phyloP scores from a whole-genome alignment of 2,797 vertebrate genomes.

The Characodon lateralis region DNA sequence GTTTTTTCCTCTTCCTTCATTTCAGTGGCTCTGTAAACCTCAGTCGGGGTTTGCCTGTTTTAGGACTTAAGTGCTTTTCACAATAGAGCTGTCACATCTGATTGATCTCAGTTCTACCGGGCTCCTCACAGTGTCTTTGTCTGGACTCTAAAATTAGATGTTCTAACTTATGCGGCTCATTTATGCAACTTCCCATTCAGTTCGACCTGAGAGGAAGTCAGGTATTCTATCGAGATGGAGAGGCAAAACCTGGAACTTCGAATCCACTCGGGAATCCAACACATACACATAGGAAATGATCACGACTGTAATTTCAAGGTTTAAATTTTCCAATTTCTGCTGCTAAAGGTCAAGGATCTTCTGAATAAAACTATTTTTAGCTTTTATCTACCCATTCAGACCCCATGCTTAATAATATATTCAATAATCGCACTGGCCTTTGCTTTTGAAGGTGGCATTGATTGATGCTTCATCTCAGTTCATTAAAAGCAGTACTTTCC shows the following conservation, averaged over 20 bases:
- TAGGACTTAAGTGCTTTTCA: conserved; percentile 48
- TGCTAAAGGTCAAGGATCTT: conserved; percentile 21
- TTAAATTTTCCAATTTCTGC: not conserved
- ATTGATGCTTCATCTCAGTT: not conserved
- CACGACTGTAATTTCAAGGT: conserved; percentile 18
- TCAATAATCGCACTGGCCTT: conserved; percentile 17
- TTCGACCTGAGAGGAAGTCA: conserved; percentile 26
- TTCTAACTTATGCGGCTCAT: conserved; percentile 26
- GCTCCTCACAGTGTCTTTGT: conserved; percentile 44
- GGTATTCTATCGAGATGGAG: not conserved
- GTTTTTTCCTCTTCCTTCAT: conserved; percentile 57
- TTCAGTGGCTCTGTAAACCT: conserved; percentile 20
- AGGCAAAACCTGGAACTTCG: not conserved
- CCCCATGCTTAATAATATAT: conserved; percentile 37
- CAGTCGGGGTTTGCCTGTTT: conserved; percentile 30
- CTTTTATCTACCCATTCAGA: conserved; percentile 28
- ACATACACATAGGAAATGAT: not conserved
- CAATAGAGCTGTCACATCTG: conserved; percentile 61
- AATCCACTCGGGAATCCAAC: not conserved
- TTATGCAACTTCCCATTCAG: conserved; percentile 36
- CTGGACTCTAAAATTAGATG: conserved; percentile 47
- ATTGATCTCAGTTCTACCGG: conserved; percentile 38
- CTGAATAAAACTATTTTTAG: conserved; percentile 27
- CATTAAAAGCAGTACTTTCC: not conserved
- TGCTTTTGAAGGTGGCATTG: not conserved